A percentile compares a stretch with the other conserved stretches of the same genome.
These are phyloP conservation scores for Diachrysia chrysitis DNA, from an alignment of 2,888 invertebrate genomes.

Conservation along the genomic window DNA sequence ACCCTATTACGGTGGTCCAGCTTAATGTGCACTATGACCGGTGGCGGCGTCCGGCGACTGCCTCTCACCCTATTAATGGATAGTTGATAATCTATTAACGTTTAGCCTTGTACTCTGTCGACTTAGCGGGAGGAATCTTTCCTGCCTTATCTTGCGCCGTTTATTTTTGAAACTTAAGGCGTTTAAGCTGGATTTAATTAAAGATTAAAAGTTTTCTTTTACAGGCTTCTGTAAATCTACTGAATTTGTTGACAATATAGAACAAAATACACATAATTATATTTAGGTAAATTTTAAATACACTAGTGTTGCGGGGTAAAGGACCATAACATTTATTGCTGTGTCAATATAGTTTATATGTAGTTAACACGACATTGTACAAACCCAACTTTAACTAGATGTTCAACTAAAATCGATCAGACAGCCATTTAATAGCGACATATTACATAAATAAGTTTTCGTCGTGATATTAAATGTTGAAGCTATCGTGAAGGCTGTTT, in stretches of 20 bases:
- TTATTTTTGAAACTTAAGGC: slow-evolving; percentile 46
- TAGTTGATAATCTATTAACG: slow-evolving; percentile 49
- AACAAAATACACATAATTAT: not conserved
- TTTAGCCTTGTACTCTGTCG: slow-evolving; percentile 19
- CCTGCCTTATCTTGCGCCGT: slow-evolving; percentile 37
- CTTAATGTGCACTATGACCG: slow-evolving; percentile 46
- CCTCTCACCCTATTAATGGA: slow-evolving; percentile 49
- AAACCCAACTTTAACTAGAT: slow-evolving; percentile 15
- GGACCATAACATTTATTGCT: slow-evolving; percentile 19
- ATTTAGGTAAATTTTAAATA: not conserved
- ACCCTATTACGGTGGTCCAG: slow-evolving; percentile 58
- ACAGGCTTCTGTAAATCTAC: slow-evolving; percentile 2
- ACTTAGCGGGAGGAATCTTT: slow-evolving; percentile 32
- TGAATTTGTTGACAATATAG: slow-evolving; percentile 1
- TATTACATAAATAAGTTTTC: slow-evolving; percentile 14
- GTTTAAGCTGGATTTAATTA: slow-evolving; percentile 44
- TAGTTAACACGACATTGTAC: slow-evolving; percentile 13
- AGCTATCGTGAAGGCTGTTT: slow-evolving; percentile 3
- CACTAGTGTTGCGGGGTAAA: slow-evolving; percentile 19
- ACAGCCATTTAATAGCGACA: slow-evolving; percentile 12
- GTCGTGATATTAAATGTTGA: slow-evolving; percentile 2
- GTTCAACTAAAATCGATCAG: slow-evolving; percentile 27
- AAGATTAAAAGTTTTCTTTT: slow-evolving; percentile 32
- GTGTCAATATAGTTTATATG: slow-evolving; percentile 15
- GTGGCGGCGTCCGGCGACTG: slow-evolving; percentile 36